A percentile compares a stretch with the other conserved stretches of the same genome.
Conservation (phyloP, 92 coral and sea anemone species). For the Phenganax subtilis region DNA sequence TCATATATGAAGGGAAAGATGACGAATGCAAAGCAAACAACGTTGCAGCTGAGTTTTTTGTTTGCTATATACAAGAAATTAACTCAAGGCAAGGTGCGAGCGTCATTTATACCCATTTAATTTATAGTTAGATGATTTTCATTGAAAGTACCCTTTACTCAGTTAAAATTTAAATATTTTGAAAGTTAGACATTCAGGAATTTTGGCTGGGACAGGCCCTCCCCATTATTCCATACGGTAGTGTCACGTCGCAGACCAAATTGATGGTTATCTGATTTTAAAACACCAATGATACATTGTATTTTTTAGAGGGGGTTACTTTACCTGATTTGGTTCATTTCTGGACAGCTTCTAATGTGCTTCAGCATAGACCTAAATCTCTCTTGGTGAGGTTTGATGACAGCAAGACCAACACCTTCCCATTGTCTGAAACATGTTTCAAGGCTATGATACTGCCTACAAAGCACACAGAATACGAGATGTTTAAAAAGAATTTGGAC, state of each 20-base stretch:
- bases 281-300: neutral
- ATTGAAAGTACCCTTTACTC: too few relatives aligned
- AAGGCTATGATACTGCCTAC: constrained; percentile 49
- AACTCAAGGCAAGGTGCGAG: constrained; percentile 34
- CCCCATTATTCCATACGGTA: too few relatives aligned
- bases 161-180: too few relatives aligned
- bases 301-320: constrained; percentile 32
- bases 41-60: constrained; percentile 35
- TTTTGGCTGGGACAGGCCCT: too few relatives aligned
- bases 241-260: constrained; percentile 9
- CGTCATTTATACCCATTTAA: constrained; percentile 13
- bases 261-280: constrained; percentile 15
- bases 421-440: constrained; percentile 44
- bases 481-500: constrained; percentile 49
- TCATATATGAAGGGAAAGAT: constrained; percentile 38
- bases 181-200: too few relatives aligned
- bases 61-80: constrained; percentile 39
- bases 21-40: constrained; percentile 24
- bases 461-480: constrained; percentile 37
- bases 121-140: neutral
- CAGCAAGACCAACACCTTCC: constrained; percentile 8
- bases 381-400: constrained; percentile 39
- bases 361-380: constrained; percentile 21
- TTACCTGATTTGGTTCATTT: constrained; percentile 42
- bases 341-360: constrained; percentile 47